Percentiles rank a stretch among this genome's conserved stretches.
Conservation (phyloP, 2,797 vertebrate species). For the Hylomyscus alleni region DNA sequence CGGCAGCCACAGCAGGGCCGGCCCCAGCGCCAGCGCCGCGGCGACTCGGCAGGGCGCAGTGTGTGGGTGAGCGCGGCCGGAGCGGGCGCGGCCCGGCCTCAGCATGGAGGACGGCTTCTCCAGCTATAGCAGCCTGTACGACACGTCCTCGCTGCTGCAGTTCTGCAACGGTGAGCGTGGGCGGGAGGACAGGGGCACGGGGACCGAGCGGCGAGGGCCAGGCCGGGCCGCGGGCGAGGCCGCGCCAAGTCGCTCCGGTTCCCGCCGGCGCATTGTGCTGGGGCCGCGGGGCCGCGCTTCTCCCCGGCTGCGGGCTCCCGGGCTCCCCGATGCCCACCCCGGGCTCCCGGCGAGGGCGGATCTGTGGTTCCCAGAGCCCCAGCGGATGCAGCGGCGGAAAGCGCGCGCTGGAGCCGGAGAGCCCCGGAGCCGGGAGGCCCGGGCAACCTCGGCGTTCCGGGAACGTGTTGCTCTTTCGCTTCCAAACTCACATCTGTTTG, state of each 20-base stretch:
- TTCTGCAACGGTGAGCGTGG: conserved; percentile 96
- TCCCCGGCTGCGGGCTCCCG: not conserved
- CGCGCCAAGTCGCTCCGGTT: conserved; percentile 62
- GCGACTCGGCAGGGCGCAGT: conserved; percentile 83
- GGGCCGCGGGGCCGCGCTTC: conserved; percentile 69
- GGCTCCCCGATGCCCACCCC: not conserved
- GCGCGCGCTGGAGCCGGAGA: conserved; percentile 61
- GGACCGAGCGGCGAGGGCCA: conserved; percentile 17
- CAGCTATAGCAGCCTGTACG: conserved; percentile 98
- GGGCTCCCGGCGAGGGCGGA: conserved; percentile 38
- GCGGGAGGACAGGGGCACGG: not conserved
- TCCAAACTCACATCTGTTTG: not conserved
- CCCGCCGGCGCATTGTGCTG: conserved; percentile 81
- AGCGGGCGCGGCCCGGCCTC: conserved; percentile 86
- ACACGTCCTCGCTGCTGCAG: conserved; percentile 98
- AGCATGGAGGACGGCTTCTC: conserved; percentile 99
- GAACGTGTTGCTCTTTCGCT: conserved; percentile 46
- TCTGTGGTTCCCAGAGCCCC: not conserved
- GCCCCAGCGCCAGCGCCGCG: conserved; percentile 87
- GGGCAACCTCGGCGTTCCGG: conserved; percentile 44
- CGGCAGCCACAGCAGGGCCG: conserved; percentile 89
- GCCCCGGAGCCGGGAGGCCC: conserved; percentile 55
- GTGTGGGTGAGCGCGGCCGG: conserved; percentile 79
- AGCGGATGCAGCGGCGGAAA: conserved; percentile 22
- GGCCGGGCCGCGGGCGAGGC: conserved; percentile 71